Evolutionary conservation across 2,113 vertebrate species (phyloP), one percentile per base, ranked within the genome.

Genomic region (Psettodes erumei): DNA sequence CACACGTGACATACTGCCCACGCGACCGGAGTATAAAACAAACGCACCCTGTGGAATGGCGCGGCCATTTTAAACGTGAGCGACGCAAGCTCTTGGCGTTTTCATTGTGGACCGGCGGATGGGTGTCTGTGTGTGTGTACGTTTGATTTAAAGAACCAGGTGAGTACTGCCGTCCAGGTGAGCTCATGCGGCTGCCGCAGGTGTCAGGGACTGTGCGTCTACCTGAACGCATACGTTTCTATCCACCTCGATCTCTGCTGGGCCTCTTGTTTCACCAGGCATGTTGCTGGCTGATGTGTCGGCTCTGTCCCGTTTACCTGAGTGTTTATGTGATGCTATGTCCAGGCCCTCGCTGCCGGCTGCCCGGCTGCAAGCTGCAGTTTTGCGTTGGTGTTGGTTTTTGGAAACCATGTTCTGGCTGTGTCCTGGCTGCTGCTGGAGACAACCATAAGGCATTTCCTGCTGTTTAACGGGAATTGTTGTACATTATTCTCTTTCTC

Each of bases 231-330:
- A n/a, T n/a, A n/a, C n/a, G n/a, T n/a, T n/a, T n/a, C n/a, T n/a
- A n/a, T n/a, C n/a, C n/a, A n/a, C 42, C 42, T 40, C 5, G 19
- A 6, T 18, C 15, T 9, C 18, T n/a, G 43, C 43, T 45, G 43
- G n/a, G n/a, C n/a, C n/a, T n/a, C n/a, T n/a, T n/a, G n/a, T n/a
- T n/a, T n/a, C n/a, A n/a, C n/a, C n/a, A n/a, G n/a, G n/a, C n/a
- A n/a, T n/a, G n/a, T n/a, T 67, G 16, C 58, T 59, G 23, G 32
- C 60, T 60, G 23, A 58, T 59, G 19, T 37, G 38, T 21, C 37
- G 28, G 25, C 23, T 37, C 45, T 33, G 18, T 40, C 1, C 6
- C 28, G 19, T 27, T 27, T 37, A 10, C 35, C 18, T 43, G 40
- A 7, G 18, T 43, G 8, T 33, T 50, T 1, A 47, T 47, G 47